phyloP scores from a whole-genome alignment of 1,140 invertebrate species.

The Achroia grisella region DNA sequence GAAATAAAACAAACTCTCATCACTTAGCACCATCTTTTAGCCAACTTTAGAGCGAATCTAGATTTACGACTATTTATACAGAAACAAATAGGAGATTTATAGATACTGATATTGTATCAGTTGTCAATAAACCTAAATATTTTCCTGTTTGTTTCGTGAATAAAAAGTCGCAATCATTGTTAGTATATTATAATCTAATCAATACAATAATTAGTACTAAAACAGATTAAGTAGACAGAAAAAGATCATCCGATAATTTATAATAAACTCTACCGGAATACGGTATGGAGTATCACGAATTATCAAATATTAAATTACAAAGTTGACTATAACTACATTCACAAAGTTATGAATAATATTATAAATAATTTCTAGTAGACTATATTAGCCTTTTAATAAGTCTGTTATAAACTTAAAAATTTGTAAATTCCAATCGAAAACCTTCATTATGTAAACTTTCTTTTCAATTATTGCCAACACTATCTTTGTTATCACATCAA shows the following conservation, averaged over 20 bases:
- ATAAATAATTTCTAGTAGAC: too few relatives aligned
- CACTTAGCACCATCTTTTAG: slow-evolving; percentile 37
- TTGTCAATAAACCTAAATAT: too few relatives aligned
- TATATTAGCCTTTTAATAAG: too few relatives aligned
- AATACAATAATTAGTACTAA: slow-evolving; percentile 31
- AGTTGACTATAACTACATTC: background rate
- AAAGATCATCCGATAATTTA: background rate
- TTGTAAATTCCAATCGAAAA: too few relatives aligned
- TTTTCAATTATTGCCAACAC: slow-evolving; percentile 14
- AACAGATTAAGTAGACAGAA: slow-evolving; percentile 10
- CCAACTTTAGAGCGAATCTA: slow-evolving; percentile 6
- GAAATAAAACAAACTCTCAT: slow-evolving; percentile 13
- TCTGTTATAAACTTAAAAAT: too few relatives aligned
- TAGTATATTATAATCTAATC: slow-evolving; percentile 36
- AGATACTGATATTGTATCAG: too few relatives aligned
- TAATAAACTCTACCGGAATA: background rate
- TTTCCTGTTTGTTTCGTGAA: background rate
- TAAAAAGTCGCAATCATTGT: slow-evolving; percentile 11
- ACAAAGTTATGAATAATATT: too few relatives aligned
- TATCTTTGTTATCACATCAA: slow-evolving; percentile 21
- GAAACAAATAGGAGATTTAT: background rate
- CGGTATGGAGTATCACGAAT: too few relatives aligned
- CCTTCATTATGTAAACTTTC: too few relatives aligned
- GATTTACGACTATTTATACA: slow-evolving; percentile 5
- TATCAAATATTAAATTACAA: background rate